Percentiles rank a stretch among this genome's conserved stretches.
phyloP scores from a whole-genome alignment of 2,113 vertebrate species.

The Meleagris gallopavo region DNA sequence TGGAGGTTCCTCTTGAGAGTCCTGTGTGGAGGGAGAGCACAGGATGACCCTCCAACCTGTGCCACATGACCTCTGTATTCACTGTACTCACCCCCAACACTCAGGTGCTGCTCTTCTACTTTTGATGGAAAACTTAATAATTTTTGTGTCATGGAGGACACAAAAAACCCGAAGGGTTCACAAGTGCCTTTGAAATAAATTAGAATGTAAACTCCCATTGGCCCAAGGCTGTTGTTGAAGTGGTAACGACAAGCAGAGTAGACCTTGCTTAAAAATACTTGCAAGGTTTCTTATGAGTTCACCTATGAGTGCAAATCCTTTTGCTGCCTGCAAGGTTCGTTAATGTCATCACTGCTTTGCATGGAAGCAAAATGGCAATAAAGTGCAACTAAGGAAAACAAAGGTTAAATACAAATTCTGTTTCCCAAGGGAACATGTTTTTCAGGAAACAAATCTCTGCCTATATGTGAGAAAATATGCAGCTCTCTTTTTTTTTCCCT shows the following conservation, averaged over 20 bases:
- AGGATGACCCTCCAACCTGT: background rate
- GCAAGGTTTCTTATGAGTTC: background rate
- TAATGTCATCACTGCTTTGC: background rate
- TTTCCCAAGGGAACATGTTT: background rate
- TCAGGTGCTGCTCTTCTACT: background rate
- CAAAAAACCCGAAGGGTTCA: background rate
- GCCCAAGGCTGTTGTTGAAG: background rate
- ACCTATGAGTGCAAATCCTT: background rate
- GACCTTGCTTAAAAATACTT: background rate
- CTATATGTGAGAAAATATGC: background rate
- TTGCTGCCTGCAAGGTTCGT: background rate
- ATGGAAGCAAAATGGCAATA: conserved; percentile 15
- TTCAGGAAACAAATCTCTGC: background rate
- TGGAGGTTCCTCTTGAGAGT: background rate
- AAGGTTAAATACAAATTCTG: conserved; percentile 26
- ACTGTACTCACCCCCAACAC: background rate
- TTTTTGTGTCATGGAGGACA: background rate
- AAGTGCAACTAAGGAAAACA: conserved; percentile 11
- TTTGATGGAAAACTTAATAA: background rate
- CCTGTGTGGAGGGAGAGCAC: rapidly evolving
- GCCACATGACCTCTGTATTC: background rate
- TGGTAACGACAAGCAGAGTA: background rate
- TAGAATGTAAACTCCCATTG: background rate
- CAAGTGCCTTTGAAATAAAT: background rate
- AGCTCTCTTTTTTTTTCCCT: background rate